These are phyloP conservation scores for Strigamia transsilvanica DNA, from an alignment of 2,888 invertebrate genomes.

Conservation along the genomic window DNA sequence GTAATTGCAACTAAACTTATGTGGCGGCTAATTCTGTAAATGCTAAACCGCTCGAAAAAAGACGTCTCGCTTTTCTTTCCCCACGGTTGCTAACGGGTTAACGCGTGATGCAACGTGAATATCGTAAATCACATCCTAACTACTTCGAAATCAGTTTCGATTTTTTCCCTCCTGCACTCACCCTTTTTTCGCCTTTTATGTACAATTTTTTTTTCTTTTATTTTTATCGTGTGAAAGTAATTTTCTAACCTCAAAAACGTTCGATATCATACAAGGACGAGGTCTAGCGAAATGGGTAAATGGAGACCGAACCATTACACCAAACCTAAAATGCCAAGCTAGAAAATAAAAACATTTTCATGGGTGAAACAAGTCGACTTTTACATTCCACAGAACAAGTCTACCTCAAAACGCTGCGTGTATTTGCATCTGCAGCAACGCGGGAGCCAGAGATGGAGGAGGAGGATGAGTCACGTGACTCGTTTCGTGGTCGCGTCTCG, in stretches of 20 bases:
- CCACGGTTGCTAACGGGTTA: too few relatives aligned
- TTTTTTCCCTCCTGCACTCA: not conserved
- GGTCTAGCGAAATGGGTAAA: not conserved
- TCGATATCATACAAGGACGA: not conserved
- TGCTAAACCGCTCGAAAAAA: too few relatives aligned
- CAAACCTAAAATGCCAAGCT: constrained; percentile 10
- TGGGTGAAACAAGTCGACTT: not conserved
- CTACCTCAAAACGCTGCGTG: not conserved
- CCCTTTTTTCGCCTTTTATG: not conserved
- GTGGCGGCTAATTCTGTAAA: too few relatives aligned
- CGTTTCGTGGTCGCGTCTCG: constrained; percentile 9
- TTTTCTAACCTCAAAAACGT: not conserved
- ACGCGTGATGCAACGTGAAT: not conserved
- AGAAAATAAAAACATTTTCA: constrained; percentile 37
- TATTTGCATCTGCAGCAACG: not conserved
- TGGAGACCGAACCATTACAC: not conserved
- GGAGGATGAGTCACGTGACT: constrained; percentile 13
- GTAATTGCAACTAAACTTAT: too few relatives aligned
- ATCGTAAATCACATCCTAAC: not conserved
- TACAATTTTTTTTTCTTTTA: not conserved
- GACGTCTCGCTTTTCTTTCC: too few relatives aligned
- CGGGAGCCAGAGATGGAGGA: not conserved
- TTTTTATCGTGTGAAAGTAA: constrained; percentile 24
- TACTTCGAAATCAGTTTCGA: not conserved
- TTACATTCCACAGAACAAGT: not conserved